These are phyloP conservation scores for Cryptosula pallasiana DNA, from an alignment of 2,888 invertebrate genomes.

Conservation along the genomic window DNA sequence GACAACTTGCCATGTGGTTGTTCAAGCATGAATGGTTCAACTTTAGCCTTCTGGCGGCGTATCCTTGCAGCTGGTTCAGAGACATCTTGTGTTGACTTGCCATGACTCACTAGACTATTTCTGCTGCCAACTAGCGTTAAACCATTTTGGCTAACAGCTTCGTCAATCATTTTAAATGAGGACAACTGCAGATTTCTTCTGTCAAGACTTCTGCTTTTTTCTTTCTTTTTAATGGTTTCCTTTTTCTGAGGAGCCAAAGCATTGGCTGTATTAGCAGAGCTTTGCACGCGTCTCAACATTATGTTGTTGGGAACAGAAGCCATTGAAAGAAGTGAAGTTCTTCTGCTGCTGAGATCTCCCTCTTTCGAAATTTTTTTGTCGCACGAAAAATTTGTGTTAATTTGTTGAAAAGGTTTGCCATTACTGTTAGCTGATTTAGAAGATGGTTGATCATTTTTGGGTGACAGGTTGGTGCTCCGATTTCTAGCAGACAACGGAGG, in stretches of 20 bases:
- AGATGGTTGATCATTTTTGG: not conserved
- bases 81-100: not conserved
- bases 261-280: not conserved
- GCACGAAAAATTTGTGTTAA: not conserved
- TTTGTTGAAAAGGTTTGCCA: not conserved
- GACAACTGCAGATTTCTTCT: not conserved
- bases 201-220: conserved; percentile 12
- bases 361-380: not conserved
- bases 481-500: no score
- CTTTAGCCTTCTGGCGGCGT: not conserved
- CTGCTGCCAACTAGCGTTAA: conserved; percentile 11
- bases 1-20: not conserved
- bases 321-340: not conserved
- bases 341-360: not conserved
- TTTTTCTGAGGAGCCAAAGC: not conserved
- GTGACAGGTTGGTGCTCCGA: not conserved
- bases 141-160: conserved; percentile 9
- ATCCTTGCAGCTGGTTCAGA: not conserved
- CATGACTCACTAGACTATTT: not conserved
- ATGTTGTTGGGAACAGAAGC: conserved; percentile 4
- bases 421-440: not conserved
- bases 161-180: not conserved
- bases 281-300: not conserved
- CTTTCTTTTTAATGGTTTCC: not conserved
- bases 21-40: not conserved